Percentiles rank a stretch among this genome's conserved stretches.
Conservation (phyloP, 2,797 vertebrate species). For the Molossus alvarezi region DNA sequence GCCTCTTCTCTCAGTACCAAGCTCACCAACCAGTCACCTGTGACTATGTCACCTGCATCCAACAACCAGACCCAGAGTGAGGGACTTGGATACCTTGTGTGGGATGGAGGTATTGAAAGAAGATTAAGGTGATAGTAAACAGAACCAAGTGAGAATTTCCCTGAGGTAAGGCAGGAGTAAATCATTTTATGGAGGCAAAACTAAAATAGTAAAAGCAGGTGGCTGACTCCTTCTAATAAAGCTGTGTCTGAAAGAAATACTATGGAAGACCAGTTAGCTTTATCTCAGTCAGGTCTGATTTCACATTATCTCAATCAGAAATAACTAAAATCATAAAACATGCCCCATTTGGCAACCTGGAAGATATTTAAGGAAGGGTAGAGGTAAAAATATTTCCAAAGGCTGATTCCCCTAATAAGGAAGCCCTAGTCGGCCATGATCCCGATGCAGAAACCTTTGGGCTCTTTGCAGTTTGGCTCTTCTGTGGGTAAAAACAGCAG, state of each 20-base stretch:
- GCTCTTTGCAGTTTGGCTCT: not conserved
- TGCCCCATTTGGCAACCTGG: not conserved
- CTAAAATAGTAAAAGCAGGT: not conserved
- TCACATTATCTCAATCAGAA: slow-evolving; percentile 16
- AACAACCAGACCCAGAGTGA: not conserved
- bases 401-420: not conserved
- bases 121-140: not conserved
- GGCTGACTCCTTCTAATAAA: not conserved
- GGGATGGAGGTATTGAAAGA: not conserved
- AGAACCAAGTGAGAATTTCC: not conserved
- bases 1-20: not conserved
- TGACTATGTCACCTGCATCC: not conserved
- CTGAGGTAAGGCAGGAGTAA: not conserved
- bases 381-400: slow-evolving; percentile 19
- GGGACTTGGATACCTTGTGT: not conserved
- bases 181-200: not conserved
- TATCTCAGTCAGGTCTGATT: not conserved
- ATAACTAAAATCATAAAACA: slow-evolving; percentile 37
- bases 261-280: not conserved
- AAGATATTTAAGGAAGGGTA: not conserved
- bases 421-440: not conserved
- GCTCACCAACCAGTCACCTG: not conserved
- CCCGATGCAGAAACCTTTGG: not conserved
- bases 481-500: not conserved
- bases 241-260: not conserved